phyloP scores from a whole-genome alignment of 2,797 vertebrate species.

The Sebastiscus tertius region DNA sequence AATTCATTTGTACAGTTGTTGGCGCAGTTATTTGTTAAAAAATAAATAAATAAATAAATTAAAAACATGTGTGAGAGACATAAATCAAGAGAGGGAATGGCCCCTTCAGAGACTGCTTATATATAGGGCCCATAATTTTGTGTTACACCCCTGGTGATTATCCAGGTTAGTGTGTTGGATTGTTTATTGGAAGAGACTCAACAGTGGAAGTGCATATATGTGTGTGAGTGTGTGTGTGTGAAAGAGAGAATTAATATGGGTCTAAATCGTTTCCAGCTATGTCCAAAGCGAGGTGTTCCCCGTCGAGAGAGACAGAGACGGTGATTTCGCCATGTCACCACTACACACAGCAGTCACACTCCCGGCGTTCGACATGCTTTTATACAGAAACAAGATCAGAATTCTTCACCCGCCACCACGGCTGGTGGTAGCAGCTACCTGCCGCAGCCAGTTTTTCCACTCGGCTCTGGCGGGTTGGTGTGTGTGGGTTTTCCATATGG shows the following conservation, averaged over 20 bases:
- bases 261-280: constrained; percentile 41
- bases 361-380: constrained; percentile 40
- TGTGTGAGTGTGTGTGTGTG: not conserved
- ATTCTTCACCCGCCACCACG: constrained; percentile 34
- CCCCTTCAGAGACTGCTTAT: not conserved
- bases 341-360: constrained; percentile 45
- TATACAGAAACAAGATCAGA: constrained; percentile 45
- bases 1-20: not conserved
- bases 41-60: not conserved
- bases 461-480: constrained; percentile 1
- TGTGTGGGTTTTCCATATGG: constrained; percentile 22
- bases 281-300: constrained; percentile 37
- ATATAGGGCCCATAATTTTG: not conserved
- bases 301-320: constrained; percentile 9
- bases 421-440: constrained; percentile 16
- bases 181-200: not conserved
- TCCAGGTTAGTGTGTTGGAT: not conserved
- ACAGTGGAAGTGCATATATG: not conserved
- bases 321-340: constrained; percentile 49
- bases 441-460: constrained; percentile 23
- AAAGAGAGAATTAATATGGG: constrained; percentile 25
- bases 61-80: not conserved
- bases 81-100: not conserved
- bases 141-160: not conserved
- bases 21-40: not conserved